These are phyloP conservation scores for Cremastobaeus sp. DNA, from an alignment of 2,888 invertebrate species.

Conservation along the genomic window DNA sequence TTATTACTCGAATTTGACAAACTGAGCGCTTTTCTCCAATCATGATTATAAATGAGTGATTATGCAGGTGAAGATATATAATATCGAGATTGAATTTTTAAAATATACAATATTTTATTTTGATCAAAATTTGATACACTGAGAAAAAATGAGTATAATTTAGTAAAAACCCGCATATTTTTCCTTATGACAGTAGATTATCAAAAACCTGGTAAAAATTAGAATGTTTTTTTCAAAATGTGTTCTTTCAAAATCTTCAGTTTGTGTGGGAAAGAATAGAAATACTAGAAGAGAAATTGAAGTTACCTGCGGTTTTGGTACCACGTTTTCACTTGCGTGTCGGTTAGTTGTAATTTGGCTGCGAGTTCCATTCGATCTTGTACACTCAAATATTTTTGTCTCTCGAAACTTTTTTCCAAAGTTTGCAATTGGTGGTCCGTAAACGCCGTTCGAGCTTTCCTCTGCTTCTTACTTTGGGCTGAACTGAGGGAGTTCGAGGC, in stretches of 20 bases:
- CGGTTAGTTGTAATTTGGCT: slow-evolving; percentile 95
- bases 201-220: no score
- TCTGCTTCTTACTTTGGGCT: slow-evolving; percentile 91
- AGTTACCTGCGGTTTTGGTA: slow-evolving; percentile 96
- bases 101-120: no score
- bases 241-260: not conserved
- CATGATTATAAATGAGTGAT: not conserved
- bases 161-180: no score
- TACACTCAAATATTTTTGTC: slow-evolving; percentile 97
- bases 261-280: not conserved
- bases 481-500: slow-evolving; percentile 80
- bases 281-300: not conserved
- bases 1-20: not conserved
- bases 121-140: no score
- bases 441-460: slow-evolving; percentile 98
- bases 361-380: slow-evolving; percentile 99
- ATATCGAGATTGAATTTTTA: no score
- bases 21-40: no score
- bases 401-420: slow-evolving; percentile 96
- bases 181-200: no score
- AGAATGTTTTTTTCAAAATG: no score
- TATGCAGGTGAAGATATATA: no score
- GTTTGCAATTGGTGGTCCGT: slow-evolving; percentile 98
- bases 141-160: no score
- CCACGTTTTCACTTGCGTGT: slow-evolving; percentile 99